Conservation (phyloP, 2,113 vertebrate species). For the Pomatostomus ruficeps region DNA sequence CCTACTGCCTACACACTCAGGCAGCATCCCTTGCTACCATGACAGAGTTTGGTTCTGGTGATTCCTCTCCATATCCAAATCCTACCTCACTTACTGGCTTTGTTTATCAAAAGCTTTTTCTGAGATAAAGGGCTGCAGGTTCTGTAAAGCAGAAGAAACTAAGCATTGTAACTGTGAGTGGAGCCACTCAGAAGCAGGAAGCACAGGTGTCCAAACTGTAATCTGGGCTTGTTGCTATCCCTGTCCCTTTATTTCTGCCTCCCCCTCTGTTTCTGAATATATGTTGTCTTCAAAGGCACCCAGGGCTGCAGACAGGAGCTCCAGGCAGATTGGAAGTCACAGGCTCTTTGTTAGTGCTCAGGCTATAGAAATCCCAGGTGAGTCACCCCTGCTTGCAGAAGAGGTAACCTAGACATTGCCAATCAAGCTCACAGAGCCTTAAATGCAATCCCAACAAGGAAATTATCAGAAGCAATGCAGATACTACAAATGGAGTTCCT, state of each 20-base stretch:
- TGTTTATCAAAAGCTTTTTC: neutral
- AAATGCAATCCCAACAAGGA: neutral
- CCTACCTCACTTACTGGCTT: neutral
- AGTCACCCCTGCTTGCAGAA: conserved; percentile 24
- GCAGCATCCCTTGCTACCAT: neutral
- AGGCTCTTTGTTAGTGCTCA: conserved; percentile 34
- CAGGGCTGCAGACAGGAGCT: conserved; percentile 14
- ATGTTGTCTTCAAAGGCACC: conserved; percentile 15
- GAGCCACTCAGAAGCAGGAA: conserved; percentile 49
- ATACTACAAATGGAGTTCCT: neutral
- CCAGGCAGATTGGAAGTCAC: neutral
- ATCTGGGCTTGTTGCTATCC: conserved; percentile 17
- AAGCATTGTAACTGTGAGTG: neutral
- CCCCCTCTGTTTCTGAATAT: neutral
- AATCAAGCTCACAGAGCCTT: neutral
- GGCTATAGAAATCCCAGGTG: conserved; percentile 42
- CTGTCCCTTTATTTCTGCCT: neutral
- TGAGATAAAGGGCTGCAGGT: neutral
- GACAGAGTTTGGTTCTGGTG: neutral
- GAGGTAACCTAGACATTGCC: conserved; percentile 13
- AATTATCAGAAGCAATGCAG: neutral
- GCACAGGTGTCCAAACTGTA: neutral
- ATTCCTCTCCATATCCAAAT: neutral
- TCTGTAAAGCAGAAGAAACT: neutral
- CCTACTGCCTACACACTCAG: neutral